A percentile compares a stretch with the other conserved stretches of the same genome.
Evolutionary conservation across 2,797 vertebrate genomes (phyloP).

Genomic region (Menidia menidia): DNA sequence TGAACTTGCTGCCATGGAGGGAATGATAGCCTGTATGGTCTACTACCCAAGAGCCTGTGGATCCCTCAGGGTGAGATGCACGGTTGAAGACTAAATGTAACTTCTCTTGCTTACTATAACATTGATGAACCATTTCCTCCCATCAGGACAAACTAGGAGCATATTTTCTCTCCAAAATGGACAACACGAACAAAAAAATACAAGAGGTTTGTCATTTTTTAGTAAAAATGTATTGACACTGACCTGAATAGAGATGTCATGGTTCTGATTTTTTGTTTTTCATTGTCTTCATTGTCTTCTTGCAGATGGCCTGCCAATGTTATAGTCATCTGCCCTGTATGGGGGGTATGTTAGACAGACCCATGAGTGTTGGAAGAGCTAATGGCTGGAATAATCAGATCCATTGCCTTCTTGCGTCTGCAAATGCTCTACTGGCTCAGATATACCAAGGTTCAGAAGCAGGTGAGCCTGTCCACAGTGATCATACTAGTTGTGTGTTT

Average conservation of each 20-base stretch:
- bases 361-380: constrained; percentile 76
- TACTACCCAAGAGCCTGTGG: constrained; percentile 91
- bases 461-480: constrained; percentile 63
- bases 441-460: constrained; percentile 87
- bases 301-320: constrained; percentile 89
- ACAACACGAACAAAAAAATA: constrained; percentile 84
- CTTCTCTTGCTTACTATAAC: no score
- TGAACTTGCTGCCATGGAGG: constrained; percentile 87
- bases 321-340: constrained; percentile 87
- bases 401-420: constrained; percentile 87
- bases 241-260: not conserved
- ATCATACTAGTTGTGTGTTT: no score
- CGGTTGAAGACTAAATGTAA: no score
- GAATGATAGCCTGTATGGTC: constrained; percentile 90
- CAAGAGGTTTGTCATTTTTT: constrained; percentile 83
- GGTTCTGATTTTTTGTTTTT: not conserved
- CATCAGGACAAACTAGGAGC: constrained; percentile 90
- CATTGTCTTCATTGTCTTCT: not conserved
- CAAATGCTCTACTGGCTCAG: constrained; percentile 84
- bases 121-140: not conserved
- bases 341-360: constrained; percentile 88
- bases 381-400: constrained; percentile 92
- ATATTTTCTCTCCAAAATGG: constrained; percentile 89
- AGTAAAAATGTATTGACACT: not conserved
- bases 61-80: constrained; percentile 83